Evolutionary conservation across 2,113 vertebrate species (phyloP).

Genomic region (Siphamia tubifer): DNA sequence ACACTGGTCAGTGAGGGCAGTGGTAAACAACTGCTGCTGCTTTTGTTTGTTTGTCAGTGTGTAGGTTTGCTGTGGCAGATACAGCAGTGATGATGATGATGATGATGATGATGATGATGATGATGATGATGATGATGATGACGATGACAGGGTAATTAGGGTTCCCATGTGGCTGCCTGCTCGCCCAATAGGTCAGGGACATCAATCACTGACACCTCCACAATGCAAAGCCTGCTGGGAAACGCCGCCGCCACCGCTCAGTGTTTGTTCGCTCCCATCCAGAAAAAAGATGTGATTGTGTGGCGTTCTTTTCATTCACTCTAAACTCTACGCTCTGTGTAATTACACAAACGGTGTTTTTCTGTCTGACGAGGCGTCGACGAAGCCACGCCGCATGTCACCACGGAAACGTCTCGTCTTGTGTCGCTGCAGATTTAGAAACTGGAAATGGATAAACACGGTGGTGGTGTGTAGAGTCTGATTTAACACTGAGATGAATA

Average conservation of each 20-base stretch:
- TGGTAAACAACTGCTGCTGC: neutral
- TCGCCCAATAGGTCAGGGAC: conserved; percentile 56
- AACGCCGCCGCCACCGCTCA: neutral
- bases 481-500: too few species aligned
- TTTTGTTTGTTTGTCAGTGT: neutral
- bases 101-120: too few species aligned
- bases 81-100: conserved; percentile 41
- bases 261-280: neutral
- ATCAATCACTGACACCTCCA: conserved; percentile 51
- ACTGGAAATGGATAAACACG: too few species aligned
- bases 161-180: conserved; percentile 47
- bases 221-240: conserved; percentile 15
- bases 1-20: too few species aligned
- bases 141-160: conserved; percentile 60
- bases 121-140: too few species aligned
- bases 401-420: too few species aligned
- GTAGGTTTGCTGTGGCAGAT: neutral
- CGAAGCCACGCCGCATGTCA: too few species aligned
- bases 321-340: neutral
- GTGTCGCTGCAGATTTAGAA: too few species aligned
- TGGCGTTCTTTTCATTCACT: conserved; percentile 30
- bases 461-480: too few species aligned
- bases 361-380: neutral
- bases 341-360: conserved; percentile 36
- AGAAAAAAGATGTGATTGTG: conserved; percentile 16